Base-by-base conservation (phyloP, 2,113 vertebrate species). In the Tetrax tetrax region DNA sequence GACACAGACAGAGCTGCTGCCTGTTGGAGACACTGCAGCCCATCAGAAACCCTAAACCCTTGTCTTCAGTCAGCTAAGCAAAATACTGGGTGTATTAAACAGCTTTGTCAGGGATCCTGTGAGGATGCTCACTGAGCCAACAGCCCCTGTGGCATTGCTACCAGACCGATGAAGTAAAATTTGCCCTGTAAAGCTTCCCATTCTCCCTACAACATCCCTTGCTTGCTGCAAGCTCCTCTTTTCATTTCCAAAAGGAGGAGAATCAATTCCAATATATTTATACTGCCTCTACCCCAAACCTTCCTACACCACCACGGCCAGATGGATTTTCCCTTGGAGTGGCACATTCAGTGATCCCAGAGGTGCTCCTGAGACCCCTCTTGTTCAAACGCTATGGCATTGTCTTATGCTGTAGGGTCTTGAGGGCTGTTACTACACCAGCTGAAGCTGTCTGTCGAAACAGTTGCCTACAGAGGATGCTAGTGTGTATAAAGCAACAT, bases 61-160 rank as follows among this genome's bases (percentile, higher is more conserved):
- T 0, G 0, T 17, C 85, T 84, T 76, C 72, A 80, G 51, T 47
- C 79, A 90, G 72, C 63, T 63, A 72, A 94, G 61, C 57, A 89
- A 66, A 83, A 60, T 37, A 81, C 47, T 87, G 59, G 29, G 24
- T 86, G 48, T 70, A 76, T 85, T 66, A 89, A 90, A 79, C 23
- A 64, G 57, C 51, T 93, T 87, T 85, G 66, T 92, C 69, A 79
- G 53, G 57, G 48, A 79, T 79, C 27, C 19, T 8, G 9, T 69
- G 85, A 53, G 60, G 31, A 61, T 93, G 77, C 69, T 72, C 17
- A 59, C 6, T 79, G 76, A 92, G 33, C 51, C 50, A 95, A 33
- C 37, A 82, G 35, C 24, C 51, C 74, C 68, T 53, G 27, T 47
- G 48, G 13, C 41, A n/a, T 16, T 51, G 38, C 53, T 65, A 19